phyloP scores from a whole-genome alignment of 1,140 invertebrate species.

The Solen grandis region DNA sequence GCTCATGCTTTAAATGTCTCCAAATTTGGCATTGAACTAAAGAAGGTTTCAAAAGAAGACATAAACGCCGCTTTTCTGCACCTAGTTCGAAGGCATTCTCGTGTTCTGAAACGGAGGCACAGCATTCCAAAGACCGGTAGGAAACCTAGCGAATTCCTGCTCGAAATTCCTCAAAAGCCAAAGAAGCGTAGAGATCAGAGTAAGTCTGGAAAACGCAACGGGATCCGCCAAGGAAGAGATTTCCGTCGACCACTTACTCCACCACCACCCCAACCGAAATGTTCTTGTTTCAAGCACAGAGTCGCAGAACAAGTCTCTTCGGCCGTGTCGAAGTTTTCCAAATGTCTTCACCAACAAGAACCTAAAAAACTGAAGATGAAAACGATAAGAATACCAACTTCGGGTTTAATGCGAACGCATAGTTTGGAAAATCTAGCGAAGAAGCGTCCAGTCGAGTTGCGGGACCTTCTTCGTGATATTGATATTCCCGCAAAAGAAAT shows the following conservation, averaged over 20 bases:
- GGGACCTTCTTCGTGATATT: slow-evolving; percentile 31
- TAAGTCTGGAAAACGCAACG: background rate
- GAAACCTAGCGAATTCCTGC: slow-evolving; percentile 22
- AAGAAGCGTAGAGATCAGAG: background rate
- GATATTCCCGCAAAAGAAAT: slow-evolving; percentile 55
- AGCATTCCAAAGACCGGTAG: slow-evolving; percentile 14
- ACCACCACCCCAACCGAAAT: slow-evolving; percentile 26
- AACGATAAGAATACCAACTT: slow-evolving; percentile 17
- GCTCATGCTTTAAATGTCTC: background rate
- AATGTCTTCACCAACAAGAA: slow-evolving; percentile 39
- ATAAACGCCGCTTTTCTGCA: background rate
- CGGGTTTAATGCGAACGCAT: slow-evolving; percentile 21
- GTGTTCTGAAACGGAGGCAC: slow-evolving; percentile 16
- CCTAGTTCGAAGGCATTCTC: background rate
- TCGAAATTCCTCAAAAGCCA: slow-evolving; percentile 32
- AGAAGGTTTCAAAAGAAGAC: slow-evolving; percentile 11
- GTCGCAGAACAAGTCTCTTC: too few relatives aligned
- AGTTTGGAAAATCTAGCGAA: slow-evolving; percentile 20
- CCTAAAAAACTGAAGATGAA: slow-evolving; percentile 28
- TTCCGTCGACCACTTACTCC: background rate
- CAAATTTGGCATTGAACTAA: slow-evolving; percentile 22
- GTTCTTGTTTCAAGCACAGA: slow-evolving; percentile 11
- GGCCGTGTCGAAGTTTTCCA: background rate
- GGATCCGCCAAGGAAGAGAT: background rate
- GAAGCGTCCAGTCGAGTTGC: slow-evolving; percentile 22